A percentile compares a stretch with the other conserved stretches of the same genome.
These are phyloP conservation scores for Ammodytes marinus DNA, from an alignment of 2,113 vertebrate genomes.

Conservation along the genomic window DNA sequence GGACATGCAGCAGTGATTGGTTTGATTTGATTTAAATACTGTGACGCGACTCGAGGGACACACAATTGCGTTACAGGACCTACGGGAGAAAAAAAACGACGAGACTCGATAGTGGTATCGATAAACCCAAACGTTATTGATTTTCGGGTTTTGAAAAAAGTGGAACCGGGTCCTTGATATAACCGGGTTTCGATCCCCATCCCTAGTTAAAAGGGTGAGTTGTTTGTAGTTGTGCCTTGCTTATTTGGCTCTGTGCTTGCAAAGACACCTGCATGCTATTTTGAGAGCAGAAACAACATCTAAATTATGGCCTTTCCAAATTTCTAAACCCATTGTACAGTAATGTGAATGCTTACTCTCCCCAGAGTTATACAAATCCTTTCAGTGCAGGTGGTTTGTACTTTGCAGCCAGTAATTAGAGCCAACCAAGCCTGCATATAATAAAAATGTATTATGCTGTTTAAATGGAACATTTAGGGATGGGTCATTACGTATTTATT, in stretches of 20 bases:
- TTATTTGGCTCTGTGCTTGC: constrained; percentile 14
- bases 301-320: constrained; percentile 46
- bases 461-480: constrained; percentile 31
- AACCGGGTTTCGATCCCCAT: too few species aligned
- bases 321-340: constrained; percentile 33
- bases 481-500: constrained; percentile 26
- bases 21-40: too few species aligned
- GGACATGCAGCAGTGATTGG: too few species aligned
- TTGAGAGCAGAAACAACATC: constrained; percentile 47
- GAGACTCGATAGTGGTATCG: too few species aligned
- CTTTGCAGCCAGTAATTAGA: constrained; percentile 27
- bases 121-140: too few species aligned
- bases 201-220: neutral
- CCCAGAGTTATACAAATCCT: constrained; percentile 41
- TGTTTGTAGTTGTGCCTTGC: constrained; percentile 2
- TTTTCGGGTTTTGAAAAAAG: too few species aligned
- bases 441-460: constrained; percentile 36
- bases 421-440: constrained; percentile 23
- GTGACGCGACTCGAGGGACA: too few species aligned
- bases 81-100: too few species aligned
- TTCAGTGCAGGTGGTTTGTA: constrained; percentile 15
- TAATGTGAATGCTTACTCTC: constrained; percentile 33
- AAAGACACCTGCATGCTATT: constrained; percentile 48
- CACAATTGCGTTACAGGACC: too few species aligned
- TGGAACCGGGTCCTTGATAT: too few species aligned